These are phyloP conservation scores for Dioctria linearis DNA, from an alignment of 2,888 invertebrate species.

Conservation along the genomic window DNA sequence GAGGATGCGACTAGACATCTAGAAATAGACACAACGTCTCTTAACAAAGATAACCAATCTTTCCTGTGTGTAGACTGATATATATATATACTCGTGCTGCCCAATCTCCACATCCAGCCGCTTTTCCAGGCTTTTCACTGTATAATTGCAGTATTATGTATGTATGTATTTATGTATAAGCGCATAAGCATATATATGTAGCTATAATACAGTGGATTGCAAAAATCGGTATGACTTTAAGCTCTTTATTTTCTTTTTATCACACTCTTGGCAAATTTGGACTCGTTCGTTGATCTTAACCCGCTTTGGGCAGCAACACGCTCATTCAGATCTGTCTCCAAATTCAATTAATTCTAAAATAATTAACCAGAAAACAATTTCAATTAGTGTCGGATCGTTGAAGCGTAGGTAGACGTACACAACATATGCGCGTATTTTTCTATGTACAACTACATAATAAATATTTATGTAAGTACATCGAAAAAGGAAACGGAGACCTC, in stretches of 20 bases:
- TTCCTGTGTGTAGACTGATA: no score
- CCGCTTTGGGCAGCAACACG: slow-evolving; percentile 21
- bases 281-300: slow-evolving; percentile 41
- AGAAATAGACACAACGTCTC: slow-evolving; percentile 51
- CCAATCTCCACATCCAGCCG: slow-evolving; percentile 34
- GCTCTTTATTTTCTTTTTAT: neutral
- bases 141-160: no score
- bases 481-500: neutral
- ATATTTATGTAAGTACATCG: neutral
- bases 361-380: slow-evolving; percentile 48
- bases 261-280: slow-evolving; percentile 18
- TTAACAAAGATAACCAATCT: slow-evolving; percentile 21
- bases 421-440: no score
- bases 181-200: no score
- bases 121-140: neutral
- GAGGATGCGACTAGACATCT: slow-evolving; percentile 32
- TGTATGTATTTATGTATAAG: no score
- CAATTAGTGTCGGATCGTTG: slow-evolving; percentile 15
- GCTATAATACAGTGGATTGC: slow-evolving; percentile 12
- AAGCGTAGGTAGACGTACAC: slow-evolving; percentile 32
- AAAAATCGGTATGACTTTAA: neutral
- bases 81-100: neutral
- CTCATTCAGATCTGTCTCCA: slow-evolving; percentile 32
- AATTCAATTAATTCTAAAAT: slow-evolving; percentile 41
- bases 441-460: neutral